Evolutionary conservation across 2,113 vertebrate species (phyloP).

Genomic region (Psittacara wagleri): DNA sequence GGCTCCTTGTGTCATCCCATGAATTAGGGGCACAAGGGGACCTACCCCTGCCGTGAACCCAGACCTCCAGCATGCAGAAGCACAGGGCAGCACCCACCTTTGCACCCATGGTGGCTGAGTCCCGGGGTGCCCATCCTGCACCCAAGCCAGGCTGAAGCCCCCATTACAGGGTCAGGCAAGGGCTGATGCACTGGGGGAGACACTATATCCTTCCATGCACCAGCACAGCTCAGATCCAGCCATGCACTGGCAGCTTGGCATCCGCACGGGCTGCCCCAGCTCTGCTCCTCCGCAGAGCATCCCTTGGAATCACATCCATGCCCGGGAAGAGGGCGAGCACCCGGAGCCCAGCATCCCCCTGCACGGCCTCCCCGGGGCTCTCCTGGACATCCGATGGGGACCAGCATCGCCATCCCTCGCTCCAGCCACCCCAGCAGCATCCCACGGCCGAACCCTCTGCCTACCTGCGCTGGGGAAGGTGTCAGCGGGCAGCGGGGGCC

Average conservation of each 20-base stretch:
- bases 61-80: background rate
- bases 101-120: rapidly evolving
- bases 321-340: rapidly evolving
- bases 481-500: background rate
- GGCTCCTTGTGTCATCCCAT: background rate
- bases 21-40: rapidly evolving
- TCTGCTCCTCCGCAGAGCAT: background rate
- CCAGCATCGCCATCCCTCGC: background rate
- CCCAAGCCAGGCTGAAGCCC: background rate
- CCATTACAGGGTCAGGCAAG: background rate
- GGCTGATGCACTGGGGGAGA: background rate
- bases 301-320: background rate
- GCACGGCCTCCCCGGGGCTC: background rate
- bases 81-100: background rate
- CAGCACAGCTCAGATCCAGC: background rate
- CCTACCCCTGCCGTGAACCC: background rate
- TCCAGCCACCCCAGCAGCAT: background rate
- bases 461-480: background rate
- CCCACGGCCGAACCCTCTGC: background rate
- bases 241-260: background rate
- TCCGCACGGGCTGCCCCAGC: background rate
- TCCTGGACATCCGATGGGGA: rapidly evolving
- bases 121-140: background rate
- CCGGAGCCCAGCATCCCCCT: background rate
- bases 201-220: rapidly evolving